A percentile compares a stretch with the other conserved stretches of the same genome.
Conservation (phyloP, 2,113 vertebrate genomes). For the Hiodon alosoides region DNA sequence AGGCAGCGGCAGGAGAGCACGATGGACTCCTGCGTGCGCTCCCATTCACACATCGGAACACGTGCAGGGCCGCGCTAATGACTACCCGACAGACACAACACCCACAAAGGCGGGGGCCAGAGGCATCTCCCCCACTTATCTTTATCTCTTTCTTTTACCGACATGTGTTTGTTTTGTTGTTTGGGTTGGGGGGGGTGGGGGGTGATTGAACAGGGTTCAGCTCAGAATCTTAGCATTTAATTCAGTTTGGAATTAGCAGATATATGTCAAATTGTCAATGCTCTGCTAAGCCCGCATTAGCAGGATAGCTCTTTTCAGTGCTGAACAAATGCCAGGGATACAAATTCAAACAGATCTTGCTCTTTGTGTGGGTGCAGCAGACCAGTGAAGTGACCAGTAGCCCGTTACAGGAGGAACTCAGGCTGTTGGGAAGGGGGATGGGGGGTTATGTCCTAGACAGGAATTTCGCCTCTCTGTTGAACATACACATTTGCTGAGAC, state of each 20-base stretch:
- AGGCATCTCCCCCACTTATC: conserved; percentile 26
- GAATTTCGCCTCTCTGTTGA: no score
- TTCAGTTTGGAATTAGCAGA: neutral
- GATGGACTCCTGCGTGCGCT: neutral
- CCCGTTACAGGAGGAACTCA: conserved; percentile 1
- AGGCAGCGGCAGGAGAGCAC: conserved; percentile 21
- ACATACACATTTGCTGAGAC: no score
- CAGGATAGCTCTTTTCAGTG: conserved; percentile 57
- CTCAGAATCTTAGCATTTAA: neutral
- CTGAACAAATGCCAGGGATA: conserved; percentile 52
- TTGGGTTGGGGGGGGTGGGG: no score
- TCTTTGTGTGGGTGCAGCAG: conserved; percentile 57
- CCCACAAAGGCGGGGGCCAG: conserved; percentile 47
- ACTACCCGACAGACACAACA: conserved; percentile 49
- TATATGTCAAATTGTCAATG: conserved; percentile 14
- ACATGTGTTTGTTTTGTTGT: conserved; percentile 54
- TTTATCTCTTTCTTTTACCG: conserved; percentile 42
- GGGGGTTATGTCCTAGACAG: no score
- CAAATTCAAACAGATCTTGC: conserved; percentile 33
- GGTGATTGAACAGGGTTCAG: neutral
- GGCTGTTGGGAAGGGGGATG: no score
- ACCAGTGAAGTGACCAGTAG: conserved; percentile 33
- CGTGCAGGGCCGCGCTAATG: conserved; percentile 43
- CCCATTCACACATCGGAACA: neutral
- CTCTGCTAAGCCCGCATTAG: conserved; percentile 1